A percentile compares a stretch with the other conserved stretches of the same genome.
These are phyloP conservation scores for Lethocerus indicus DNA, from an alignment of 1,140 invertebrate genomes.

Conservation along the genomic window DNA sequence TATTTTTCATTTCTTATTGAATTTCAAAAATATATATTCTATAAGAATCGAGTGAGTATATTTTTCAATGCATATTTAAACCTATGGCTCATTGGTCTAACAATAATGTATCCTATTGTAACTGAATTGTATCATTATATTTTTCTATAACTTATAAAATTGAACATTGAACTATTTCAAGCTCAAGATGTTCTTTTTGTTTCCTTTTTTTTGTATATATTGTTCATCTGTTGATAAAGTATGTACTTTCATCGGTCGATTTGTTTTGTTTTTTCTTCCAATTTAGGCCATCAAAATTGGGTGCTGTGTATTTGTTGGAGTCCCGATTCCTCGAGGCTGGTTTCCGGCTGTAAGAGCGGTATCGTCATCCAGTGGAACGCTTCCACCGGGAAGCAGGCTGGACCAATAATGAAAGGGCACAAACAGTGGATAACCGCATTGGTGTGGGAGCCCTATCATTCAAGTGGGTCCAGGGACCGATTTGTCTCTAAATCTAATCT, in stretches of 20 bases:
- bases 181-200: not conserved
- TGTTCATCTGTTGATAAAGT: not conserved
- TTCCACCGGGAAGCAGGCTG: constrained; percentile 69
- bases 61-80: too few relatives aligned
- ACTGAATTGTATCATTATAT: too few relatives aligned
- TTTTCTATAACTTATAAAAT: too few relatives aligned
- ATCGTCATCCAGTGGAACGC: constrained; percentile 85
- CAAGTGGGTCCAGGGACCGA: too few relatives aligned
- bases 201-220: not conserved
- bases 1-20: too few relatives aligned
- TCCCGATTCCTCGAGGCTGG: constrained; percentile 77
- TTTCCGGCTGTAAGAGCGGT: constrained; percentile 92
- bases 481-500: too few relatives aligned
- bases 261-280: not conserved
- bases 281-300: constrained; percentile 79
- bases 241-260: not conserved
- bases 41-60: too few relatives aligned
- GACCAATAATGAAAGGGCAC: constrained; percentile 66
- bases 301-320: constrained; percentile 93
- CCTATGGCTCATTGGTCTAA: too few relatives aligned
- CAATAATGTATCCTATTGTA: too few relatives aligned
- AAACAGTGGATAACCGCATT: constrained; percentile 89
- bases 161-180: too few relatives aligned
- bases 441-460: constrained; percentile 90
- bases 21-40: too few relatives aligned